A percentile compares a stretch with the other conserved stretches of the same genome.
These are phyloP conservation scores for Ophion slaviceki DNA, from an alignment of 2,888 invertebrate species.

Conservation along the genomic window DNA sequence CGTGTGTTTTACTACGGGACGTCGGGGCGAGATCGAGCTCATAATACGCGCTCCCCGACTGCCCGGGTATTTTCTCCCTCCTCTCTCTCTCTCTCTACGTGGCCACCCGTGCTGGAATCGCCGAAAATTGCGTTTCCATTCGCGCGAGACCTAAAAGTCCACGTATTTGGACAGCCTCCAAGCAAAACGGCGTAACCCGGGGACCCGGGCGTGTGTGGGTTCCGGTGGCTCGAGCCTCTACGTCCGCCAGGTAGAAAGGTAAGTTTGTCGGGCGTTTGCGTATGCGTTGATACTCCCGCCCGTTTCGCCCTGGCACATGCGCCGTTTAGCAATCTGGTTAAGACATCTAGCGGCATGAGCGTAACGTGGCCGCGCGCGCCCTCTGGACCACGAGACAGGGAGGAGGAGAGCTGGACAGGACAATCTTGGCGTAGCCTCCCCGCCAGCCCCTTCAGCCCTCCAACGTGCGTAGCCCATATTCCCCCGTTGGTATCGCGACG, in stretches of 20 bases:
- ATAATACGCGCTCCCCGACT: slow-evolving; percentile 47
- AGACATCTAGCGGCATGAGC: slow-evolving; percentile 76
- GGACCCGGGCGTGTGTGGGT: background rate
- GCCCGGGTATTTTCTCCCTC: background rate
- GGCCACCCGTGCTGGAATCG: slow-evolving; percentile 62
- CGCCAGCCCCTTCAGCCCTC: background rate
- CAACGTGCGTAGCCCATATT: background rate
- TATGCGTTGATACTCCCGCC: background rate
- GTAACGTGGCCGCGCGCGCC: slow-evolving; percentile 37
- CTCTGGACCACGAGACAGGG: slow-evolving; percentile 30
- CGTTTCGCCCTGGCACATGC: slow-evolving; percentile 70
- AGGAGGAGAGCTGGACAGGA: slow-evolving; percentile 19
- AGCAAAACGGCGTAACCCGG: slow-evolving; percentile 1
- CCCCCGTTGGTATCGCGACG: slow-evolving; percentile 7
- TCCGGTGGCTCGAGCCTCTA: background rate
- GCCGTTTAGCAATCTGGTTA: slow-evolving; percentile 79
- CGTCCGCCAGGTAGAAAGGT: background rate
- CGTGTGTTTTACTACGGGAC: slow-evolving; percentile 33
- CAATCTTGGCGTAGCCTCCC: background rate
- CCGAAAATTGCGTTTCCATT: slow-evolving; percentile 68
- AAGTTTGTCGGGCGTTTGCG: background rate
- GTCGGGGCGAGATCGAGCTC: slow-evolving; percentile 47
- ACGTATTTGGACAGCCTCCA: background rate
- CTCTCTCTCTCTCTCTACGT: background rate
- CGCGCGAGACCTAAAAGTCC: slow-evolving; percentile 23